Base-by-base conservation (phyloP, 92 coral and sea anemone species). In the Montipora capitata region DNA sequence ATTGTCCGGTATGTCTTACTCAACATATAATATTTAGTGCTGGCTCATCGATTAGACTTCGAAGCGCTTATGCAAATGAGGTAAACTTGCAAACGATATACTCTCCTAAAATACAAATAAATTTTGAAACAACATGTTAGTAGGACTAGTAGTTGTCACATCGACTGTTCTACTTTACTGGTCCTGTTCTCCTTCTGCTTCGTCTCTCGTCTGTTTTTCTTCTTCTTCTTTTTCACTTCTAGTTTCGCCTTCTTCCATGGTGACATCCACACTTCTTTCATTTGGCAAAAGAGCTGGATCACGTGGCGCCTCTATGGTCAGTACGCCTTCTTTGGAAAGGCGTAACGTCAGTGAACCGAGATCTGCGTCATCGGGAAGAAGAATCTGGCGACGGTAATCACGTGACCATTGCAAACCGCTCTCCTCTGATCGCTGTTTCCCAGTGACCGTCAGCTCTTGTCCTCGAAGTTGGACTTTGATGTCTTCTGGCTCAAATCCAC, bases 321-420 rank as follows among this genome's bases (percentile, higher is more conserved):
- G 78, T 56, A 76, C 27, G 10, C 94, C 89, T 54, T 91, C 89
- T 62, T 83, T 87, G 40, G 74, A 74, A 66, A 91, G 67, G 56
- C 59, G 68, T 35, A 92, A 91, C 52, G 69, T 74, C 91, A 91
- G 41, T 17, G 94, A 73, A 48, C 79, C 49, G 68, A 79, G 54
- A 49, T 87, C 92, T 12, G 71, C 94, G 63, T 80, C 94, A 49
- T 77, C 70, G 5, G 94, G 94, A 71, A 91, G 82, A 12, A 89
- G 41, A 64, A 86, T 64, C 0, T 74, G 72, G 15, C 89, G 88
- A 12, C 49, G 74, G 86, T 68, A 87, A 48, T 82, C 84, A 68
- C 92, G 94, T 74, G 86, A 85, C 43, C 62, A 66, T 41, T 74
- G 42, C 20, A 66, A 79, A 62, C 85, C 93, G 20, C 72, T 62